Conservation (phyloP, 2,888 invertebrate species). For the Acheta domesticus region DNA sequence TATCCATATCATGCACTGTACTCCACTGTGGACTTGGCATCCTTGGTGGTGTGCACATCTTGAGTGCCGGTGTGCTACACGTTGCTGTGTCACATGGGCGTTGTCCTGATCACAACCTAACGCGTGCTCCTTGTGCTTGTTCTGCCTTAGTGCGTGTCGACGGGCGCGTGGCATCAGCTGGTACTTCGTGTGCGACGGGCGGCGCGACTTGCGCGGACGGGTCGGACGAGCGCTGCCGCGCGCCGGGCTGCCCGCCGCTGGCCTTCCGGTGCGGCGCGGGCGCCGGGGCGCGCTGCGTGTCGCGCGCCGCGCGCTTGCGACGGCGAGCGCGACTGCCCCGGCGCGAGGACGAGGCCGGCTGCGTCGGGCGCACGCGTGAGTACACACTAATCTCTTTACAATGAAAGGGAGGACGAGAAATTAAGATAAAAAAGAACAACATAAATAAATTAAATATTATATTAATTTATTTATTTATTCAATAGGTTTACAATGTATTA, state of each 20-base stretch:
- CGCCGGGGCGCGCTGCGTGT: conserved; percentile 60
- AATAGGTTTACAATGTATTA: too few relatives aligned
- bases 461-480: too few relatives aligned
- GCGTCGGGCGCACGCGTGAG: conserved; percentile 35
- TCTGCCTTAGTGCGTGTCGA: conserved; percentile 71
- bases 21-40: too few relatives aligned
- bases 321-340: conserved; percentile 56
- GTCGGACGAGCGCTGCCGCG: conserved; percentile 67
- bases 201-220: conserved; percentile 80
- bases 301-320: conserved; percentile 78
- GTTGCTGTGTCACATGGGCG: too few relatives aligned
- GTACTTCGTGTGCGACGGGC: conserved; percentile 89
- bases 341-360: conserved; percentile 45
- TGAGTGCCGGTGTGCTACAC: too few relatives aligned
- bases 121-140: not conserved
- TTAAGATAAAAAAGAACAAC: too few relatives aligned
- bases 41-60: too few relatives aligned
- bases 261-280: conserved; percentile 52
- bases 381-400: not conserved
- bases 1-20: too few relatives aligned
- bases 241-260: conserved; percentile 50
- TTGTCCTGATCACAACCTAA: too few relatives aligned
- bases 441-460: too few relatives aligned
- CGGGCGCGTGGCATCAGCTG: conserved; percentile 86
- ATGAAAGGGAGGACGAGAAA: too few relatives aligned